phyloP scores from a whole-genome alignment of 23 tunicate genomes.

The Pegea sp. region DNA sequence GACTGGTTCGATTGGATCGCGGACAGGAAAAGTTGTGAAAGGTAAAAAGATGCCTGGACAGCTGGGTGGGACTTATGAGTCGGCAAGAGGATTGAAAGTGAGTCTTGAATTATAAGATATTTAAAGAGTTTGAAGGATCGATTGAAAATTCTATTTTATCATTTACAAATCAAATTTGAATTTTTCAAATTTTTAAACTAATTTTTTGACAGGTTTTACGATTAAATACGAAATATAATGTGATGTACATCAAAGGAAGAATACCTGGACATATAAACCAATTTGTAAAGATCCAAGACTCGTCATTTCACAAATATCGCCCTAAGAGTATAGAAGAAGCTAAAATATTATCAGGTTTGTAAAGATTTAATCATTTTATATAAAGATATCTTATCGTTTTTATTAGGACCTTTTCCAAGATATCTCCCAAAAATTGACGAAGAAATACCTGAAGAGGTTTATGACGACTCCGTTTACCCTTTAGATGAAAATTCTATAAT shows the following conservation, averaged over 20 bases:
- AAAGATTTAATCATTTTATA: no score
- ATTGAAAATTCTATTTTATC: background rate
- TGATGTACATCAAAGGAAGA: slow-evolving; percentile 78
- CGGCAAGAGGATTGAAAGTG: slow-evolving; percentile 27
- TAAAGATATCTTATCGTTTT: no score
- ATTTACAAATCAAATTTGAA: background rate
- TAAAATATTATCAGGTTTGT: no score
- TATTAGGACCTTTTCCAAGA: no score
- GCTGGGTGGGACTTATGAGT: slow-evolving; percentile 80
- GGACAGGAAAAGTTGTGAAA: slow-evolving; percentile 28
- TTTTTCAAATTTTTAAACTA: background rate
- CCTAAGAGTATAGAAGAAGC: no score
- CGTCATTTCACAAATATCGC: no score
- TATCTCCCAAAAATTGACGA: no score
- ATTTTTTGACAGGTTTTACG: slow-evolving; percentile 20
- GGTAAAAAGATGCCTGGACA: slow-evolving; percentile 95
- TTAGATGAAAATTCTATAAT: no score
- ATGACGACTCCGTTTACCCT: no score
- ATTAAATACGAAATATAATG: slow-evolving; percentile 77
- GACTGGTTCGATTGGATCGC: slow-evolving; percentile 33
- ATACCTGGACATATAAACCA: slow-evolving; percentile 78
- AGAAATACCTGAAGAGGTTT: no score
- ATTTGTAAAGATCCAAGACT: slow-evolving; percentile 62
- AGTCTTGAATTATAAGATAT: background rate
- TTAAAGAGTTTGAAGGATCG: background rate